Evolutionary conservation across 2,888 invertebrate species (phyloP), one percentile per base, ranked within the genome.

Genomic region (Drosophila histrio): DNA sequence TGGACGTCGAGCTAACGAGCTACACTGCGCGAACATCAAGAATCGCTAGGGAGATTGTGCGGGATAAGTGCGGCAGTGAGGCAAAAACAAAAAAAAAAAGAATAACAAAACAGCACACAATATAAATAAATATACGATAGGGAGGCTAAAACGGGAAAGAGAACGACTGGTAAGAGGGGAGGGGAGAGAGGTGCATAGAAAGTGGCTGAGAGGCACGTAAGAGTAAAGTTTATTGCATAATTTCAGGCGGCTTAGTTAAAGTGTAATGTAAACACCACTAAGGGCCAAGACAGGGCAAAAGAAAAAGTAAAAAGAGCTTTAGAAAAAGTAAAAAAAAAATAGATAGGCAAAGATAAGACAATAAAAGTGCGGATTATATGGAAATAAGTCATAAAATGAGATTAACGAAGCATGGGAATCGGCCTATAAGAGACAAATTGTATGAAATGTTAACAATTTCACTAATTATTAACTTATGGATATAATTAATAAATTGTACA

Each of bases 151-250:
- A 44, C 11, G 28, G 0, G 28, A 9, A 15, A 13, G 26, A 43
- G 28, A n/a, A n/a, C n/a, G n/a, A n/a, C n/a, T n/a, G n/a, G n/a
- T n/a, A n/a, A 60, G 22, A 1, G 7, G 4, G 34, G 22, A 24
- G 24, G 2, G 56, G 8, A 21, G 22, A 26, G 28, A 28, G 44
- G 58, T 46, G 57, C 50, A 52, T 49, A 11, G 50, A 58, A 66
- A 71, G 81, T 80, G 77, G 68, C 68, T 68, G 76, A 61, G 67
- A 58, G 81, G 69, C 82, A 72, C 86, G 83, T 85, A 82, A 86
- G 77, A 83, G 75, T 77, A 84, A 84, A 87, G 87, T 84, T 84
- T 87, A 88, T 84, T 85, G 84, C 84, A 87, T 88, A 88, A 83
- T 84, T 87, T 84, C 74, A 80, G 81, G 67, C 84, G 71, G 87